These are phyloP conservation scores for Labroides dimidiatus DNA, from an alignment of 2,797 vertebrate genomes.

Conservation along the genomic window DNA sequence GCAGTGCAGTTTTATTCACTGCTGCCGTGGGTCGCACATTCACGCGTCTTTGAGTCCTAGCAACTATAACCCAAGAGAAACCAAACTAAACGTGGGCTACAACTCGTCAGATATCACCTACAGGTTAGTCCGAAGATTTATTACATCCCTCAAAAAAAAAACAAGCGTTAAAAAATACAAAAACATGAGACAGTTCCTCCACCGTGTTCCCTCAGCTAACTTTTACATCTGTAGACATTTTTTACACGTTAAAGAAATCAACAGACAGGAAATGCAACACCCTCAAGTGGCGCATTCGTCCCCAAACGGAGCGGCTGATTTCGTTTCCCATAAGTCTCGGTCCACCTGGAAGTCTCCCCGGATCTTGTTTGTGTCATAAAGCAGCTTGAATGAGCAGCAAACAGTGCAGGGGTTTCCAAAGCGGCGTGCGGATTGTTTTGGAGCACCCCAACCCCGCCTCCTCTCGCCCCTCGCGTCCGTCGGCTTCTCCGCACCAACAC, in stretches of 20 bases:
- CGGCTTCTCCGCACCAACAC: not conserved
- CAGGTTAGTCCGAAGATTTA: conserved; percentile 11
- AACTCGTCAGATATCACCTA: conserved; percentile 31
- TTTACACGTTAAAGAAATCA: not conserved
- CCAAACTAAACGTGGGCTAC: conserved; percentile 49
- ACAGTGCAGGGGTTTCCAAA: not conserved
- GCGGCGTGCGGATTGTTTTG: conserved; percentile 8
- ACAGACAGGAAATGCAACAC: too few relatives aligned
- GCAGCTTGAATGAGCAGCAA: not conserved
- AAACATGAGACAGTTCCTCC: too few relatives aligned
- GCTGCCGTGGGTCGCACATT: conserved; percentile 86
- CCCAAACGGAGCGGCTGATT: not conserved
- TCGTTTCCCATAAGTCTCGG: conserved; percentile 10
- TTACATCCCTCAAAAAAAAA: too few relatives aligned
- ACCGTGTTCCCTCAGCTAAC: too few relatives aligned
- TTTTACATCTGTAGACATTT: too few relatives aligned
- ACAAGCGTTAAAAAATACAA: too few relatives aligned
- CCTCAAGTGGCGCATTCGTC: not conserved
- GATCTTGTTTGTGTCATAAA: conserved; percentile 6
- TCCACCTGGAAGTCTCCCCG: not conserved
- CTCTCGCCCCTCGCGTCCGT: too few relatives aligned
- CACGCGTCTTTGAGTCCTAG: conserved; percentile 72
- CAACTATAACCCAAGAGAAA: conserved; percentile 62
- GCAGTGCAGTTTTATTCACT: conserved; percentile 87
- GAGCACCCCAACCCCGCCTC: too few relatives aligned